A percentile compares a stretch with the other conserved stretches of the same genome.
Conservation (phyloP, 2,113 vertebrate species). For the Butastur rufipennis region DNA sequence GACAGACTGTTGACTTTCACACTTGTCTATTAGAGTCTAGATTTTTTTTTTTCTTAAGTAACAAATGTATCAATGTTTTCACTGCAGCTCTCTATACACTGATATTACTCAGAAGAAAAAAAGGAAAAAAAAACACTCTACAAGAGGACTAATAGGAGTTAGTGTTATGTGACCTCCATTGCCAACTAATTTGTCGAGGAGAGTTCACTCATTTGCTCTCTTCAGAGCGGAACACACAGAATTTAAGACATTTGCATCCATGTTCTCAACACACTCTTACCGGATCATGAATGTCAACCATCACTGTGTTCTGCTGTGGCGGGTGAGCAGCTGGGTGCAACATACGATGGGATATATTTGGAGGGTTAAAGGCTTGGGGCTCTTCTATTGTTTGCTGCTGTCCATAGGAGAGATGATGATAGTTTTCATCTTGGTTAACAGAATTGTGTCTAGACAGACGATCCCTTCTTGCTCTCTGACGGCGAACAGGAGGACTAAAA, state of each 20-base stretch:
- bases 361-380: constrained; percentile 89
- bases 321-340: constrained; percentile 86
- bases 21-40: background rate
- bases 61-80: background rate
- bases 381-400: constrained; percentile 86
- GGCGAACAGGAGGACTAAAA: constrained; percentile 83
- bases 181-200: background rate
- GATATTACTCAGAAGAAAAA: background rate
- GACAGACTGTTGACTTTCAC: background rate
- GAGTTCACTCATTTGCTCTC: background rate
- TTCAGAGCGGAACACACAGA: background rate
- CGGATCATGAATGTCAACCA: constrained; percentile 91
- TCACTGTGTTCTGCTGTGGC: constrained; percentile 86
- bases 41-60: background rate
- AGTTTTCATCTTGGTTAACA: constrained; percentile 88
- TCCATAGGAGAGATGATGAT: constrained; percentile 84
- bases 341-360: constrained; percentile 84
- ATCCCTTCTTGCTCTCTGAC: constrained; percentile 86
- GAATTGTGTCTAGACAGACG: constrained; percentile 80
- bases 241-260: background rate
- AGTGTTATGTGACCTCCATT: background rate
- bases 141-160: background rate
- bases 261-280: constrained; percentile 52
- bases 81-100: background rate
- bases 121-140: background rate